Evolutionary conservation across 2,888 invertebrate genomes (phyloP).

Genomic region (Luperina nickerlii): DNA sequence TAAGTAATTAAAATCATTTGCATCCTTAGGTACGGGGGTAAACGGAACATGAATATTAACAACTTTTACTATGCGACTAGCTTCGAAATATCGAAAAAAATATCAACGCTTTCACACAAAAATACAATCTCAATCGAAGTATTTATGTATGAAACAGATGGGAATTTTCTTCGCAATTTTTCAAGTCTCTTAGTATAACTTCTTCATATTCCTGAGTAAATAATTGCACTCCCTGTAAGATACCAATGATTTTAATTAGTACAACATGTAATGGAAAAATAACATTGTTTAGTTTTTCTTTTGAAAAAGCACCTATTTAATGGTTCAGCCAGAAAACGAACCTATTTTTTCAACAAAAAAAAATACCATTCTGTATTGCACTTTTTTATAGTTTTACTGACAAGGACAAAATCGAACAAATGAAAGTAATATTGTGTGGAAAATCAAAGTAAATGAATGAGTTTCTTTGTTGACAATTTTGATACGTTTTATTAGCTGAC

Average conservation of each 20-base stretch:
- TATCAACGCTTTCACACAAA: no score
- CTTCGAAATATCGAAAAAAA: no score
- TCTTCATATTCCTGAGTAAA: slow-evolving; percentile 5
- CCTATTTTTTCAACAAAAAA: neutral
- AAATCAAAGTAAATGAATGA: neutral
- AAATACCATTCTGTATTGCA: neutral
- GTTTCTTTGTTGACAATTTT: neutral
- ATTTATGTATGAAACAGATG: neutral
- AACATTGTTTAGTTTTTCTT: neutral
- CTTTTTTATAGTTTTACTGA: neutral
- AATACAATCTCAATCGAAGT: no score
- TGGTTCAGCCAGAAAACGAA: neutral
- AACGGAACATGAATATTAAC: slow-evolving; percentile 1
- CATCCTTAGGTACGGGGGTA: neutral
- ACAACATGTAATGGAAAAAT: neutral
- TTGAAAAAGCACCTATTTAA: neutral
- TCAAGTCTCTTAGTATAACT: neutral
- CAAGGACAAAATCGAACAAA: neutral
- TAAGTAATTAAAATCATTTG: slow-evolving; percentile 9
- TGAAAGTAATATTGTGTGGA: neutral
- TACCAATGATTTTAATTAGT: neutral
- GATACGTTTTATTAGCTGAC: neutral
- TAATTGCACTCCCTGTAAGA: neutral
- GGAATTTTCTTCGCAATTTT: neutral
- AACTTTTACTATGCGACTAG: neutral